Conservation (phyloP, 2,797 vertebrate genomes). For the Sebastes cheni region DNA sequence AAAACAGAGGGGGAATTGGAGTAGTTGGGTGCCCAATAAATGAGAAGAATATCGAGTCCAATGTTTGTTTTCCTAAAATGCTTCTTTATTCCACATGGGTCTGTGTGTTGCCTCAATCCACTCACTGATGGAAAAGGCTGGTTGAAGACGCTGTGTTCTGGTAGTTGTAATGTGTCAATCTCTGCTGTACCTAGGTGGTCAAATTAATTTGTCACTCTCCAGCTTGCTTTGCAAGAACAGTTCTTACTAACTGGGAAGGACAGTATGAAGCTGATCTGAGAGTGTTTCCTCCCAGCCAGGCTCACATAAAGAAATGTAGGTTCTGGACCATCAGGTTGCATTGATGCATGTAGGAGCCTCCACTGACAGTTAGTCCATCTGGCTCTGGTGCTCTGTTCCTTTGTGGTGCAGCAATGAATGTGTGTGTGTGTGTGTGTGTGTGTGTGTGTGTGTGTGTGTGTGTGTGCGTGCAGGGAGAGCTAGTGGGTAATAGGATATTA, state of each 20-base stretch:
- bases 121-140: constrained; percentile 27
- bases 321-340: constrained; percentile 72
- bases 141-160: constrained; percentile 35
- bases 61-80: not conserved
- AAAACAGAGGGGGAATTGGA: constrained; percentile 2
- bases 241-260: constrained; percentile 39
- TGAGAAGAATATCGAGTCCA: not conserved
- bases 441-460: not conserved
- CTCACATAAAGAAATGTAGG: constrained; percentile 56
- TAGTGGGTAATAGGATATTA: constrained; percentile 15
- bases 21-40: not conserved
- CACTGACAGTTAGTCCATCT: constrained; percentile 60
- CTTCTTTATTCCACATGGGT: not conserved
- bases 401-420: constrained; percentile 22
- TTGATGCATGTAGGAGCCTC: constrained; percentile 64
- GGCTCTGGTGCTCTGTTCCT: constrained; percentile 32
- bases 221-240: constrained; percentile 13
- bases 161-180: constrained; percentile 42
- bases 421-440: not conserved
- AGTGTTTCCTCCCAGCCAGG: constrained; percentile 29
- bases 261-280: constrained; percentile 31
- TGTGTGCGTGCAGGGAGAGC: not conserved
- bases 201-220: constrained; percentile 63
- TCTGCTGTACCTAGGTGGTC: constrained; percentile 37
- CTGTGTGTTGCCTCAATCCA: constrained; percentile 13